Conservation (phyloP, 2,113 vertebrate species). For the Nicator chloris region DNA sequence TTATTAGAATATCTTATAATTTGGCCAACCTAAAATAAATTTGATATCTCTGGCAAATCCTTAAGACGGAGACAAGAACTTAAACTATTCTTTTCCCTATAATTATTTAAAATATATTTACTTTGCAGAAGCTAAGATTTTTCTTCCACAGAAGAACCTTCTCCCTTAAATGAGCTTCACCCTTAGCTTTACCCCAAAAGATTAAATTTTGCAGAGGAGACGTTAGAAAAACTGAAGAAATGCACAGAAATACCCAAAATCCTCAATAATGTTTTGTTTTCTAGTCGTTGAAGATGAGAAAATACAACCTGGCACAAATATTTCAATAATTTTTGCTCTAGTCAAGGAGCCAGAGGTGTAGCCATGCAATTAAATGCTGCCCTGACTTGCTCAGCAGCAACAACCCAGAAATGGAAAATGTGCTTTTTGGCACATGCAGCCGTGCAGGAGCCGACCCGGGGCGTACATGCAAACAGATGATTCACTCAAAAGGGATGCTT, state of each 20-base stretch:
- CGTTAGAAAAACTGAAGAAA: background rate
- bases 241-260: background rate
- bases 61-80: background rate
- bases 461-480: background rate
- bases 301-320: background rate
- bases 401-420: background rate
- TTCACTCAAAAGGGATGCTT: background rate
- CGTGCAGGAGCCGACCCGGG: background rate
- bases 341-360: background rate
- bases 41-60: background rate
- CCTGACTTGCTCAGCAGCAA: constrained; percentile 3
- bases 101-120: background rate
- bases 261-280: background rate
- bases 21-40: background rate
- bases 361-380: background rate
- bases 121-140: background rate
- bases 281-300: background rate
- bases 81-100: background rate
- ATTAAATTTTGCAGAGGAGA: background rate
- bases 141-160: background rate
- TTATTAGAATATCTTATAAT: background rate
- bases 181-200: background rate
- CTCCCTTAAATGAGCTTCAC: background rate
- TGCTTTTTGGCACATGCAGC: background rate
- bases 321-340: background rate